Evolutionary conservation across 2,888 invertebrate genomes (phyloP).

Genomic region (Leucoptera coffeella): DNA sequence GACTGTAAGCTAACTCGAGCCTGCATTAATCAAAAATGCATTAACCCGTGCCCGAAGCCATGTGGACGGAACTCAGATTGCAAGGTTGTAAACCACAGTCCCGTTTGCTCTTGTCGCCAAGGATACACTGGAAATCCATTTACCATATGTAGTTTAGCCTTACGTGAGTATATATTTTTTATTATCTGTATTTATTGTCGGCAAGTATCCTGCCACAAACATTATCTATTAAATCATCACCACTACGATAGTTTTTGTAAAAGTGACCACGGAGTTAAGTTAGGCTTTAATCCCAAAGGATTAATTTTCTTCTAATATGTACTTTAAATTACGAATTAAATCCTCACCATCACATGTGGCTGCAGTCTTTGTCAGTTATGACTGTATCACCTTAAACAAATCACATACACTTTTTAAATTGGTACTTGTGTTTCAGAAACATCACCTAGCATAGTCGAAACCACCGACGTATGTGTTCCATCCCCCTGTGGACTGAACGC

Average conservation of each 20-base stretch:
- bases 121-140: constrained; percentile 66
- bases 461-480: constrained; percentile 62
- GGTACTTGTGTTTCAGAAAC: constrained; percentile 14
- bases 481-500: constrained; percentile 69
- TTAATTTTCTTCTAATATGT: too few relatives aligned
- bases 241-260: too few relatives aligned
- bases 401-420: too few relatives aligned
- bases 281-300: too few relatives aligned
- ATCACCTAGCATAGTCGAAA: constrained; percentile 19
- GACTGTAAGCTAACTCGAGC: constrained; percentile 61
- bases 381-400: too few relatives aligned
- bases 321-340: too few relatives aligned
- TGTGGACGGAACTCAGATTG: constrained; percentile 65
- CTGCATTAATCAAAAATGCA: constrained; percentile 62
- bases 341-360: too few relatives aligned
- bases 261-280: too few relatives aligned
- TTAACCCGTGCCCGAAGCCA: constrained; percentile 62
- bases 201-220: too few relatives aligned
- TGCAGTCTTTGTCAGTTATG: too few relatives aligned
- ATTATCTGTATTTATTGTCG: too few relatives aligned
- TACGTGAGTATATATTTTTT: constrained; percentile 56
- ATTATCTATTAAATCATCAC: too few relatives aligned
- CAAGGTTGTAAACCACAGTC: constrained; percentile 64
- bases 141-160: constrained; percentile 49
- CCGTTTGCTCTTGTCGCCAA: constrained; percentile 63